These are phyloP conservation scores for Apantesis nais DNA, from an alignment of 2,888 invertebrate genomes.

Conservation along the genomic window DNA sequence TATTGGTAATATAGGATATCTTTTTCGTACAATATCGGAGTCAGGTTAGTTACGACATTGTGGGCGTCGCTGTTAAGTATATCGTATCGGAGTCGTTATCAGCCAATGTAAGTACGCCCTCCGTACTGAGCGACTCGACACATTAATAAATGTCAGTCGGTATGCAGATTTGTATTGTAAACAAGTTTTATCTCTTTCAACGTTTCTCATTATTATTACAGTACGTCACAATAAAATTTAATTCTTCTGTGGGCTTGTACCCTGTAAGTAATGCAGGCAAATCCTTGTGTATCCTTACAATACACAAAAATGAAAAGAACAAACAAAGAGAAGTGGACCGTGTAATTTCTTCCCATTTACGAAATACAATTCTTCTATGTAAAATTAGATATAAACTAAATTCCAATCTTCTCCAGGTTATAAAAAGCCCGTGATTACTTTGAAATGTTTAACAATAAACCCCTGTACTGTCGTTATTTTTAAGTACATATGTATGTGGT, in stretches of 20 bases:
- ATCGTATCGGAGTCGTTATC: slow-evolving; percentile 1
- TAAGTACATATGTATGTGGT: too few species aligned
- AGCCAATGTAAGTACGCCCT: slow-evolving; percentile 2
- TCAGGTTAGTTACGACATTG: background rate
- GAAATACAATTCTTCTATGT: too few species aligned
- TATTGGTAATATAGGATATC: background rate
- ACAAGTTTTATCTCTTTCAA: slow-evolving; percentile 12
- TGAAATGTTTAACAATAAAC: too few species aligned
- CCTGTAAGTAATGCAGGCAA: background rate
- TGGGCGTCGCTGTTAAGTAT: background rate
- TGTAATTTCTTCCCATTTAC: background rate
- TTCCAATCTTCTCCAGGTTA: too few species aligned
- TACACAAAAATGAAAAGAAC: background rate
- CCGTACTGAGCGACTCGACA: background rate
- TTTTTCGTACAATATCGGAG: background rate
- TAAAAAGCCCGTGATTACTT: too few species aligned
- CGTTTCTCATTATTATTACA: slow-evolving; percentile 4
- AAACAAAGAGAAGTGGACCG: background rate
- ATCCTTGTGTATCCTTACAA: background rate
- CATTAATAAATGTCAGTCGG: slow-evolving; percentile 8
- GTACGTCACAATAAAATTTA: slow-evolving; percentile 5
- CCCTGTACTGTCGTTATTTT: too few species aligned
- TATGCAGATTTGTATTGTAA: slow-evolving; percentile 11
- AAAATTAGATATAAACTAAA: too few species aligned
- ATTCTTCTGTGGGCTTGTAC: background rate